Evolutionary conservation across 2,113 vertebrate genomes (phyloP).

Genomic region (Arothron firmamentum): DNA sequence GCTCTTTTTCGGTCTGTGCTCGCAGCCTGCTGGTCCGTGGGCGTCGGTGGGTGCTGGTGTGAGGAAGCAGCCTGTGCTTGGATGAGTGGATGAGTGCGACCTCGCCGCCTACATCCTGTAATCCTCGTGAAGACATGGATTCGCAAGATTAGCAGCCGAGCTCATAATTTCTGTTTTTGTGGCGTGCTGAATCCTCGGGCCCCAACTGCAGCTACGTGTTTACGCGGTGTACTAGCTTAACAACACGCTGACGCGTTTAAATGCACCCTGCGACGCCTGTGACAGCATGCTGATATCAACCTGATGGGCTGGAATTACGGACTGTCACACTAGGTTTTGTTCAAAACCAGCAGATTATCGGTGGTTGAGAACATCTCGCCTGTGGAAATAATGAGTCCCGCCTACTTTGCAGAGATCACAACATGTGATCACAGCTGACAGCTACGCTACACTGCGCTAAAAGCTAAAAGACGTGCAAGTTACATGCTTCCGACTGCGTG

Average conservation of each 20-base stretch:
- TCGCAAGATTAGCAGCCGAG: conserved; percentile 21
- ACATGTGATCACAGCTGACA: conserved; percentile 20
- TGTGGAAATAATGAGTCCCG: background rate
- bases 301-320: conserved; percentile 16
- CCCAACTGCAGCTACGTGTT: conserved; percentile 44
- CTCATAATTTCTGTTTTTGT: conserved; percentile 50
- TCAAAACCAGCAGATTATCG: conserved; percentile 26
- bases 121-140: conserved; percentile 40
- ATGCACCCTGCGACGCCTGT: conserved; percentile 16
- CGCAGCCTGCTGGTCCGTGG: conserved; percentile 30
- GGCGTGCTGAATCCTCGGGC: background rate
- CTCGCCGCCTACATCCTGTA: conserved; percentile 48
- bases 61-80: conserved; percentile 47
- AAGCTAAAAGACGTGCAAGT: background rate
- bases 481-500: too few relatives aligned
- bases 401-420: conserved; percentile 8
- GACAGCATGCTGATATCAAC: background rate
- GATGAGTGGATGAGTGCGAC: conserved; percentile 20
- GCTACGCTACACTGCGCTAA: conserved; percentile 1
- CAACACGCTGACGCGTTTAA: conserved; percentile 37
- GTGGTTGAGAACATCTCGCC: conserved; percentile 11
- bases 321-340: conserved; percentile 11
- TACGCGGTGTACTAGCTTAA: conserved; percentile 35
- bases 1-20: conserved; percentile 52
- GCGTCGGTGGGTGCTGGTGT: conserved; percentile 58